Evolutionary conservation across 1,140 invertebrate species (phyloP), one percentile per base, ranked within the genome.

Genomic region (Drosophila navojoa): DNA sequence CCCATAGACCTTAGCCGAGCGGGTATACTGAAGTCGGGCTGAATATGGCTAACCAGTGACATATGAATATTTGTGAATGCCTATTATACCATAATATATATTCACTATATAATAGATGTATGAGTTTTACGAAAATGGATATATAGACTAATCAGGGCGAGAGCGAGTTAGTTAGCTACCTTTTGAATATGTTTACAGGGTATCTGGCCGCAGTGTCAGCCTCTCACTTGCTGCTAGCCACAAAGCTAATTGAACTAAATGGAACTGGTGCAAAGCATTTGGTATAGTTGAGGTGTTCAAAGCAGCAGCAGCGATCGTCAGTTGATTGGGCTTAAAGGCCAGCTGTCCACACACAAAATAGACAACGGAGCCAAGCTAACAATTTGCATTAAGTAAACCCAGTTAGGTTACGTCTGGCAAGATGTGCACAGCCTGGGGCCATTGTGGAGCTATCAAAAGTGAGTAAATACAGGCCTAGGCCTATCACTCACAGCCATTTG

Each of bases 231-330:
- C 11, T 15, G 13, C 13, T 25, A n/a, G 25, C 22, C 5, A 27
- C 35, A 16, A 49, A 38, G 66, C 66, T 49, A 70, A 74, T 70
- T 72, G 70, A 59, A 44, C 35, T n/a, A 40, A 72, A 27, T 72
- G 62, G 22, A 69, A 62, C 40, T 54, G 67, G 25, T 19, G 29
- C 32, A 32, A 13, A 6, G 15, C 60, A 54, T 63, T 70, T 63
- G 67, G 32, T 32, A 38, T 38, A 13, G 29, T 10, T 32, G 19
- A 54, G 15, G 29, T 38, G 49, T 42, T 40, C 16, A 45, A 47
- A 67, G 53, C 53, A 45, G 40, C 55, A 35, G 32, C 32, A 35
- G 55, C 40, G 25, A 45, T 58, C 25, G 27, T 25, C 42, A 19
- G 15, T 13, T 32, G 47, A 59, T 19, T 59, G 42, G 6, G 57